Conservation (phyloP, 2,888 invertebrate genomes). For the Microplitis deprimator region DNA sequence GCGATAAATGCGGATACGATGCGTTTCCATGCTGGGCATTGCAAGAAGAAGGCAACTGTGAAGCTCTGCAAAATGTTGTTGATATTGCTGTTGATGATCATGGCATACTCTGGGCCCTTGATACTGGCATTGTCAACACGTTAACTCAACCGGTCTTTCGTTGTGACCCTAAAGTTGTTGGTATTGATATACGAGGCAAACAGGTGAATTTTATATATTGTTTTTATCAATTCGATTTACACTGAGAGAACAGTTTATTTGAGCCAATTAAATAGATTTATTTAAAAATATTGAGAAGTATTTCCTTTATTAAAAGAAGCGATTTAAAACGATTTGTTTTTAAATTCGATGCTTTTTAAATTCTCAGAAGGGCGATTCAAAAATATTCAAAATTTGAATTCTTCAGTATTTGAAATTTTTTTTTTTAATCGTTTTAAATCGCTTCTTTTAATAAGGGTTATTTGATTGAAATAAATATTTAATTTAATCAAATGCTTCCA, state of each 20-base stretch:
- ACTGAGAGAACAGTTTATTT: neutral
- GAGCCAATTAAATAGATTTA: too few relatives aligned
- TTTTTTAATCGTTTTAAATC: too few relatives aligned
- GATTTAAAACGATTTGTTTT: too few relatives aligned
- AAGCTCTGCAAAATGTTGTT: slow-evolving; percentile 81
- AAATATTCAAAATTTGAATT: too few relatives aligned
- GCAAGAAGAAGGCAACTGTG: slow-evolving; percentile 79
- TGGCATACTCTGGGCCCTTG: slow-evolving; percentile 82
- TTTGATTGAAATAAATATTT: too few relatives aligned
- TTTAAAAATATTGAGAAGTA: too few relatives aligned
- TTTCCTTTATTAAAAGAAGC: too few relatives aligned
- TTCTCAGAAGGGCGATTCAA: too few relatives aligned
- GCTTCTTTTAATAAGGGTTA: too few relatives aligned
- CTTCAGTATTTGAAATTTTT: too few relatives aligned
- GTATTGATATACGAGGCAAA: slow-evolving; percentile 75
- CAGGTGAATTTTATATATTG: slow-evolving; percentile 66
- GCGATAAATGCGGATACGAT: slow-evolving; percentile 71
- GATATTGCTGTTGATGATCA: slow-evolving; percentile 77
- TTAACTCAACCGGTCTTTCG: slow-evolving; percentile 77
- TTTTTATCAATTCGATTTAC: slow-evolving; percentile 33
- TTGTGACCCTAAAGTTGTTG: slow-evolving; percentile 81
- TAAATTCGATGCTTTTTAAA: too few relatives aligned
- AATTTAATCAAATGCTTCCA: too few relatives aligned
- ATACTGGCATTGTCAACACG: slow-evolving; percentile 80
- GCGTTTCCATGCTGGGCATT: slow-evolving; percentile 78